Conservation (phyloP, 2,888 invertebrate genomes). For the Helleia helle region DNA sequence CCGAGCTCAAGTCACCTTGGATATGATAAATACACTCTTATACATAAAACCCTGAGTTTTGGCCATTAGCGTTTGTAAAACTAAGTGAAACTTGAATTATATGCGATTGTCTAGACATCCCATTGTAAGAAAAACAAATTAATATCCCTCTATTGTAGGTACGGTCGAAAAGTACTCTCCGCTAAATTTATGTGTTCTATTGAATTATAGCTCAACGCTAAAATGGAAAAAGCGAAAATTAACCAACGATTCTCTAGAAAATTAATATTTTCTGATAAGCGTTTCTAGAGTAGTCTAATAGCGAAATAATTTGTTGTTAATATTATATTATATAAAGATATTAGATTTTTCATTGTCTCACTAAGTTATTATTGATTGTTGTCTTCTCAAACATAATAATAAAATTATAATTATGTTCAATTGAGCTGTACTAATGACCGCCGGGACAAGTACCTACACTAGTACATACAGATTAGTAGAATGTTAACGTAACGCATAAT, state of each 20-base stretch:
- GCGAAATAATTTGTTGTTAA: constrained; percentile 16
- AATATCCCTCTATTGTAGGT: constrained; percentile 58
- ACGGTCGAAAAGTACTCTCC: constrained; percentile 53
- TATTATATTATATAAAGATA: no score
- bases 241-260: constrained; percentile 32
- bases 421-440: no score
- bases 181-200: constrained; percentile 57
- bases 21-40: constrained; percentile 38
- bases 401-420: no score
- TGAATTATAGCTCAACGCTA: constrained; percentile 48
- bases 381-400: no score
- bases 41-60: constrained; percentile 39
- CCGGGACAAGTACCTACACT: no score
- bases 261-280: constrained; percentile 23
- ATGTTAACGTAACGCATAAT: no score
- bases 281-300: constrained; percentile 19
- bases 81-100: constrained; percentile 72
- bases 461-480: no score
- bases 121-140: constrained; percentile 72
- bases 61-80: constrained; percentile 55
- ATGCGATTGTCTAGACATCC: constrained; percentile 66
- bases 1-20: constrained; percentile 25
- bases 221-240: constrained; percentile 46
- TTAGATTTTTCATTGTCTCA: no score
- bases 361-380: no score